These are phyloP conservation scores for Harpalus rufipes DNA, from an alignment of 2,888 invertebrate species.

Conservation along the genomic window DNA sequence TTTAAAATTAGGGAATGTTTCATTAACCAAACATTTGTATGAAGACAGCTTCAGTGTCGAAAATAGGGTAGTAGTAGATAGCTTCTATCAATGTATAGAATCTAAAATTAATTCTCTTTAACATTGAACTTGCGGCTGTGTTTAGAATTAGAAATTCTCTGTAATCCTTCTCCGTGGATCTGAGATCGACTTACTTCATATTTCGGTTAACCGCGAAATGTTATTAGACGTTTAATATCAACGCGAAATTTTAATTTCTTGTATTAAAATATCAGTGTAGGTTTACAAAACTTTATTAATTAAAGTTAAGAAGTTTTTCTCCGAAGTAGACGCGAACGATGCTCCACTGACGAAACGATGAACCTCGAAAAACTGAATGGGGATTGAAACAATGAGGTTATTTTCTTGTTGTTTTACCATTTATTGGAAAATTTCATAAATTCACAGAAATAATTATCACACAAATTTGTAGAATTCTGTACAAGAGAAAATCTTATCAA, in stretches of 20 bases:
- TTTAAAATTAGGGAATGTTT: no score
- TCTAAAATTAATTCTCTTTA: conserved; percentile 16
- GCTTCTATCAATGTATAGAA: neutral
- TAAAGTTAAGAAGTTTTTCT: conserved; percentile 58
- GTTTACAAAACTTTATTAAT: conserved; percentile 60
- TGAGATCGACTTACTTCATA: conserved; percentile 5
- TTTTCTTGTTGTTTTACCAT: conserved; percentile 11
- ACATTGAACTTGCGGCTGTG: conserved; percentile 7
- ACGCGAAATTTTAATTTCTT: conserved; percentile 57
- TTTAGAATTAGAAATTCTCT: conserved; percentile 41
- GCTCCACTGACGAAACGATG: conserved; percentile 17
- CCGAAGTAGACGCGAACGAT: neutral
- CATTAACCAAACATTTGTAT: no score
- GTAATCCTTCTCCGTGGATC: conserved; percentile 13
- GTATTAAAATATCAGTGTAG: conserved; percentile 59
- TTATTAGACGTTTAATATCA: conserved; percentile 56
- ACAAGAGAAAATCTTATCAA: neutral
- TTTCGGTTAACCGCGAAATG: conserved; percentile 27
- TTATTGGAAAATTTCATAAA: conserved; percentile 10
- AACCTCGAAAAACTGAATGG: neutral
- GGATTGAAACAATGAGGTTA: conserved; percentile 10
- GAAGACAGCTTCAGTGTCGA: neutral
- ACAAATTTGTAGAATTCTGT: neutral
- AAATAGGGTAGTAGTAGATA: neutral
- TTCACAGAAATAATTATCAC: neutral